These are phyloP conservation scores for Distichodus sexfasciatus DNA, from an alignment of 2,797 vertebrate genomes.

Conservation along the genomic window DNA sequence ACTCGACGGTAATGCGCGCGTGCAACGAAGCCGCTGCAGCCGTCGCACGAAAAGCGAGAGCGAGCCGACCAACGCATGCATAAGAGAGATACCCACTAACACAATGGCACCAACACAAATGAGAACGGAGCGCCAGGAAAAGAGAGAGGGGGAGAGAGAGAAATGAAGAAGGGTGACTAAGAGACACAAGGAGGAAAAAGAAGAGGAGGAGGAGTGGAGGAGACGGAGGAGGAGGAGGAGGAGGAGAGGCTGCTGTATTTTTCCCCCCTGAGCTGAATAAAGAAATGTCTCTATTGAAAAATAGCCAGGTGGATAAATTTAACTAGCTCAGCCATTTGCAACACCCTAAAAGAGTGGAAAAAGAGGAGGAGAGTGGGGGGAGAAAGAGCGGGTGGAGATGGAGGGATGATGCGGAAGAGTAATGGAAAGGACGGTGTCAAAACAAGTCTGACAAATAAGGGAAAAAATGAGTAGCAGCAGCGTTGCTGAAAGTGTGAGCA, in stretches of 20 bases:
- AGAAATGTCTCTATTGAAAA: conserved; percentile 66
- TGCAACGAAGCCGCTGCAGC: conserved; percentile 64
- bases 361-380: conserved; percentile 35
- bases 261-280: conserved; percentile 55
- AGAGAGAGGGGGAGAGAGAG: conserved; percentile 28
- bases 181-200: conserved; percentile 44
- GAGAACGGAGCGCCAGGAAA: conserved; percentile 52
- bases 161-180: conserved; percentile 48
- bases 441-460: not conserved
- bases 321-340: conserved; percentile 71
- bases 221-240: conserved; percentile 37
- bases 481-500: not conserved
- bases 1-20: conserved; percentile 72
- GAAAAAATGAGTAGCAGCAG: not conserved
- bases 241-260: conserved; percentile 22
- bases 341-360: conserved; percentile 51
- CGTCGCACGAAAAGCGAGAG: conserved; percentile 66
- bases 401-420: too few relatives aligned
- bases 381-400: conserved; percentile 1
- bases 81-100: conserved; percentile 67
- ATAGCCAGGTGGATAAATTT: conserved; percentile 68
- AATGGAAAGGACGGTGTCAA: not conserved
- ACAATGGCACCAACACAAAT: conserved; percentile 67
- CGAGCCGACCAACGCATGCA: conserved; percentile 58
- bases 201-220: conserved; percentile 46